A percentile compares a stretch with the other conserved stretches of the same genome.
Conservation (phyloP, 2,888 invertebrate species). For the Pyrrhosoma nymphula region DNA sequence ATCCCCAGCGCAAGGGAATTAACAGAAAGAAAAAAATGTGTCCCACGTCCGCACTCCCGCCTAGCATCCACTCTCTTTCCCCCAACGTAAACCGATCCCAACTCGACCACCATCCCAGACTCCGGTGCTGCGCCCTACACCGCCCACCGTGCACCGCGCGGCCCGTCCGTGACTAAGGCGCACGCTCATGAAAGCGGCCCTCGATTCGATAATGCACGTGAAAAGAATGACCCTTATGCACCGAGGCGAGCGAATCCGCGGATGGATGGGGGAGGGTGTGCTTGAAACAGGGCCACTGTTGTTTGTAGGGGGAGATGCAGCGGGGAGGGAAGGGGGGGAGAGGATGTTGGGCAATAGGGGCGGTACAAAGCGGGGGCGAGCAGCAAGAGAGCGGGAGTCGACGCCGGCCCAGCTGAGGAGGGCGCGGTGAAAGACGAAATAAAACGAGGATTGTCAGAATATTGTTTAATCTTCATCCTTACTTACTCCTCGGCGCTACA, state of each 20-base stretch:
- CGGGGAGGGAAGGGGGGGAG: background rate
- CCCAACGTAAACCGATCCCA: background rate
- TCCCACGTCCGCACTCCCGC: background rate
- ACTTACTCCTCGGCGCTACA: too few relatives aligned
- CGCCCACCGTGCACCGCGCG: background rate
- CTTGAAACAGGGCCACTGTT: constrained; percentile 43
- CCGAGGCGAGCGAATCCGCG: background rate
- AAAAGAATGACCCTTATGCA: constrained; percentile 38
- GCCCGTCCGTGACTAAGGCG: constrained; percentile 42
- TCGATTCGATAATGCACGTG: constrained; percentile 51
- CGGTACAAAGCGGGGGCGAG: background rate
- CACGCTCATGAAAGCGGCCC: constrained; percentile 52
- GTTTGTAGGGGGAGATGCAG: background rate
- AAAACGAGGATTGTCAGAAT: too few relatives aligned
- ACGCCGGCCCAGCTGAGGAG: background rate
- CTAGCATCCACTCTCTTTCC: background rate
- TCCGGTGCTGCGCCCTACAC: too few relatives aligned
- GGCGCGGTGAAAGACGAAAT: background rate
- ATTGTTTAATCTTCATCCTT: too few relatives aligned
- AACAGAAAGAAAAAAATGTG: background rate
- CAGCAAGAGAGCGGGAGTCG: background rate
- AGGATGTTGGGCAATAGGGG: background rate
- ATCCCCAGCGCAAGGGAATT: background rate
- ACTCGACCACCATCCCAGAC: background rate
- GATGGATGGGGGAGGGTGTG: too few relatives aligned